Conservation (phyloP, 2,888 invertebrate species). For the Pegoplata infirma region DNA sequence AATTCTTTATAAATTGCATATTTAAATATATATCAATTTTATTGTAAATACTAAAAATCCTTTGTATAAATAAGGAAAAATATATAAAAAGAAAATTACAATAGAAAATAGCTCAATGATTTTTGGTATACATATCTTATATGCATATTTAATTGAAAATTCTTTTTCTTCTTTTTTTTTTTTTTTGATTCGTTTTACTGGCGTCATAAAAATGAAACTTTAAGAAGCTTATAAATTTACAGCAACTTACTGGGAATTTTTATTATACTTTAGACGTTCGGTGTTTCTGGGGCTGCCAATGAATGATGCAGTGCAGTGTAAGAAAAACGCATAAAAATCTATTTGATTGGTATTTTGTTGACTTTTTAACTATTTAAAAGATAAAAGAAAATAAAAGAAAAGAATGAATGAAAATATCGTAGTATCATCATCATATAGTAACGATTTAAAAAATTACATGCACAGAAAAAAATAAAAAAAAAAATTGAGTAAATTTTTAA, state of each 20-base stretch:
- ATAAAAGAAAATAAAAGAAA: slow-evolving; percentile 8
- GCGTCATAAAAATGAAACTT: slow-evolving; percentile 39
- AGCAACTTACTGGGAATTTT: slow-evolving; percentile 9
- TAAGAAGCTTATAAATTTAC: slow-evolving; percentile 54
- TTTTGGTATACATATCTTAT: too few relatives aligned
- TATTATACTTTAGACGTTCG: not conserved
- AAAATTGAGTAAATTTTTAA: too few relatives aligned
- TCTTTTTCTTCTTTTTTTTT: slow-evolving; percentile 16
- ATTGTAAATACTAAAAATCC: too few relatives aligned
- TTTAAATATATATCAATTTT: too few relatives aligned
- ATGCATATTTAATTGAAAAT: not conserved
- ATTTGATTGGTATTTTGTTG: slow-evolving; percentile 55
- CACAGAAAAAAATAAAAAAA: too few relatives aligned
- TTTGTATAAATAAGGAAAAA: too few relatives aligned
- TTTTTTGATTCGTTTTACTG: too few relatives aligned
- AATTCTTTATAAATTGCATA: too few relatives aligned
- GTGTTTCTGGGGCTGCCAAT: not conserved
- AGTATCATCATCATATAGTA: too few relatives aligned
- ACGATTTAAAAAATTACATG: too few relatives aligned
- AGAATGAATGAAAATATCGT: not conserved
- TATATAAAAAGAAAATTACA: too few relatives aligned
- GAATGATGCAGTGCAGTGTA: not conserved
- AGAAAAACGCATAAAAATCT: slow-evolving; percentile 37
- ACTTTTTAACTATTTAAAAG: slow-evolving; percentile 45
- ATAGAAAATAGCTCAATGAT: too few relatives aligned